Percentiles rank a stretch among this genome's conserved stretches.
phyloP scores from a whole-genome alignment of 2,113 vertebrate genomes.

The Silurus meridionalis region DNA sequence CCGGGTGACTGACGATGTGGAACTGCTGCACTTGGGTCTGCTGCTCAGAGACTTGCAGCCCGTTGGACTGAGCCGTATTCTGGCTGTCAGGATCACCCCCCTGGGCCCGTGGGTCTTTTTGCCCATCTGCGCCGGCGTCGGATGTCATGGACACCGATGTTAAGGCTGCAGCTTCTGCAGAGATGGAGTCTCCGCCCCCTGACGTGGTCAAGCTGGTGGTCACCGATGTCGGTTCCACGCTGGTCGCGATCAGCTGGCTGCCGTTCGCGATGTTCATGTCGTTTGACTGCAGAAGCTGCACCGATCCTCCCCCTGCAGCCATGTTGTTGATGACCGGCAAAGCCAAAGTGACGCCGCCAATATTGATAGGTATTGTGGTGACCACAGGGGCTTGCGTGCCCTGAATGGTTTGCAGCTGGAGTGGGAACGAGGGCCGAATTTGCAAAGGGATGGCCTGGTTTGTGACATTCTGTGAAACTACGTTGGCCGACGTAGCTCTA shows the following conservation, averaged over 20 bases:
- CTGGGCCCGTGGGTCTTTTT: slow-evolving; percentile 76
- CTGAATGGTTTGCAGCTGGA: slow-evolving; percentile 92
- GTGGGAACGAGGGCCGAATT: slow-evolving; percentile 91
- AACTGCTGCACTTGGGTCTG: slow-evolving; percentile 89
- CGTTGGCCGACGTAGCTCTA: slow-evolving; percentile 80
- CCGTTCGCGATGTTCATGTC: slow-evolving; percentile 90
- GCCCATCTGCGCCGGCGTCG: slow-evolving; percentile 71
- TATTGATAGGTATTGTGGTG: slow-evolving; percentile 95
- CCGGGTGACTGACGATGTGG: slow-evolving; percentile 90
- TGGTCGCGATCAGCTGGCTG: slow-evolving; percentile 82
- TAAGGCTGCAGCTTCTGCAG: slow-evolving; percentile 81
- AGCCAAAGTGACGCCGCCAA: slow-evolving; percentile 93
- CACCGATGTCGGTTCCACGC: slow-evolving; percentile 73
- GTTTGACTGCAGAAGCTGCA: slow-evolving; percentile 85
- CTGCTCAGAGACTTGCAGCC: slow-evolving; percentile 84
- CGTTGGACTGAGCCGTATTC: slow-evolving; percentile 85
- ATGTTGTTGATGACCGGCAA: slow-evolving; percentile 93
- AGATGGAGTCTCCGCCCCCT: slow-evolving; percentile 43
- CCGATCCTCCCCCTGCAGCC: slow-evolving; percentile 78
- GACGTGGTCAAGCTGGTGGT: slow-evolving; percentile 74
- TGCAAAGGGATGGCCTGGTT: slow-evolving; percentile 92
- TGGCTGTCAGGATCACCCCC: slow-evolving; percentile 77
- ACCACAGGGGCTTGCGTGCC: slow-evolving; percentile 90
- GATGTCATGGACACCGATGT: slow-evolving; percentile 73
- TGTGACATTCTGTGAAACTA: slow-evolving; percentile 85